Conservation (phyloP, 2,113 vertebrate genomes). For the Sterrhoptilus dennistouni region DNA sequence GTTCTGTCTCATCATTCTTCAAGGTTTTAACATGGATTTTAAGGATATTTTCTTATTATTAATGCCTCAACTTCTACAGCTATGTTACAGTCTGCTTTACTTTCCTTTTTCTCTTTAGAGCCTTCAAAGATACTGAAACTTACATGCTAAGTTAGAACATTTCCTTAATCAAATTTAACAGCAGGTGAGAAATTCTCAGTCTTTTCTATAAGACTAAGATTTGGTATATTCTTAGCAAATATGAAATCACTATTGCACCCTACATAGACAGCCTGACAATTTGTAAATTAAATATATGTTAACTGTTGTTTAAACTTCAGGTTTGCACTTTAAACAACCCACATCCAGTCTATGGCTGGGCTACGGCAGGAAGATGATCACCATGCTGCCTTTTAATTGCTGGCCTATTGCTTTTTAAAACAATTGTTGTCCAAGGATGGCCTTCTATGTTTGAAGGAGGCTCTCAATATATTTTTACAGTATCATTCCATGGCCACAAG, state of each 20-base stretch:
- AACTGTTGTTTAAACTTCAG: neutral
- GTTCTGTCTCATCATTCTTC: neutral
- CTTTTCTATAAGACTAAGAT: neutral
- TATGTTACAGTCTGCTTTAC: neutral
- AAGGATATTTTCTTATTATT: neutral
- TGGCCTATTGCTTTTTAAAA: neutral
- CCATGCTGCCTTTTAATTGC: neutral
- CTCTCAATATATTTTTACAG: neutral
- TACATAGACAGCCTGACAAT: neutral
- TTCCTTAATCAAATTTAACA: neutral
- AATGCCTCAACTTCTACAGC: neutral
- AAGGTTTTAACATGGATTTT: neutral
- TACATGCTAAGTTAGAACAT: neutral
- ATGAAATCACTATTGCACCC: neutral
- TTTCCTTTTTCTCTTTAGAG: neutral
- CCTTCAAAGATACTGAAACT: neutral
- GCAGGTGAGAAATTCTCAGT: neutral
- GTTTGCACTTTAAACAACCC: neutral
- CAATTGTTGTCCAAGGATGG: neutral
- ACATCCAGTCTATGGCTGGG: neutral
- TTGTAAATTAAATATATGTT: neutral
- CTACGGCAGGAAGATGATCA: neutral
- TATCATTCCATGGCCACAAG: neutral
- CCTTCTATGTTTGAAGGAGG: neutral
- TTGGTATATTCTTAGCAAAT: neutral